A percentile compares a stretch with the other conserved stretches of the same genome.
phyloP scores from a whole-genome alignment of 2,888 invertebrate genomes.

The Zaprionus bogoriensis region DNA sequence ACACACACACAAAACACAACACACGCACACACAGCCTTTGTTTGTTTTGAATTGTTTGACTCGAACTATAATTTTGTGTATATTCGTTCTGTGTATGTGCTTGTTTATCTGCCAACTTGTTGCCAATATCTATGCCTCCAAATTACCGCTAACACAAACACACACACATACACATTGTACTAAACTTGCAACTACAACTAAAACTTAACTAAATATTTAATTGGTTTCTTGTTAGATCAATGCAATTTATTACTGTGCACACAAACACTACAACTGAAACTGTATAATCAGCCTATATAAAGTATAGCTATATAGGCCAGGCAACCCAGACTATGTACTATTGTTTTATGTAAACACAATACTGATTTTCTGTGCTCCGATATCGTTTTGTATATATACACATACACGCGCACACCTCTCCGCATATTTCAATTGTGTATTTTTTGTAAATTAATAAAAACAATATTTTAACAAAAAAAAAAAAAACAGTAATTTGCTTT shows the following conservation, averaged over 20 bases:
- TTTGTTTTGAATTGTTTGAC: constrained; percentile 33
- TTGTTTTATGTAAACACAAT: constrained; percentile 47
- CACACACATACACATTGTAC: constrained; percentile 19
- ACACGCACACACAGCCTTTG: constrained; percentile 24
- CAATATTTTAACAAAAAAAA: constrained; percentile 57
- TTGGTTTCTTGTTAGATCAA: constrained; percentile 66
- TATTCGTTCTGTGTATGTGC: constrained; percentile 49
- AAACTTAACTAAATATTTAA: constrained; percentile 21
- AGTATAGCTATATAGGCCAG: neutral
- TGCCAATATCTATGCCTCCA: constrained; percentile 69
- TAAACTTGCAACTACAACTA: constrained; percentile 12
- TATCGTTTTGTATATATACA: constrained; percentile 65
- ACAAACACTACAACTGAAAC: constrained; percentile 28
- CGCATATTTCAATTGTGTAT: constrained; percentile 74
- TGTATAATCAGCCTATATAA: constrained; percentile 7
- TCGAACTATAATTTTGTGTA: constrained; percentile 28
- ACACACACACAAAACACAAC: constrained; percentile 16
- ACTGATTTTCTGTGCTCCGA: constrained; percentile 32
- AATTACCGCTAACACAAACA: constrained; percentile 18
- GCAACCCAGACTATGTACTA: no score
- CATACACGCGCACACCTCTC: constrained; percentile 59
- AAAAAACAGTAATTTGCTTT: no score
- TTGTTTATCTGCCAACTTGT: constrained; percentile 69
- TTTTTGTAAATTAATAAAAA: constrained; percentile 76
- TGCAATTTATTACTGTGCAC: constrained; percentile 73